phyloP scores from a whole-genome alignment of 1,140 invertebrate genomes.

The Drosophila orena region DNA sequence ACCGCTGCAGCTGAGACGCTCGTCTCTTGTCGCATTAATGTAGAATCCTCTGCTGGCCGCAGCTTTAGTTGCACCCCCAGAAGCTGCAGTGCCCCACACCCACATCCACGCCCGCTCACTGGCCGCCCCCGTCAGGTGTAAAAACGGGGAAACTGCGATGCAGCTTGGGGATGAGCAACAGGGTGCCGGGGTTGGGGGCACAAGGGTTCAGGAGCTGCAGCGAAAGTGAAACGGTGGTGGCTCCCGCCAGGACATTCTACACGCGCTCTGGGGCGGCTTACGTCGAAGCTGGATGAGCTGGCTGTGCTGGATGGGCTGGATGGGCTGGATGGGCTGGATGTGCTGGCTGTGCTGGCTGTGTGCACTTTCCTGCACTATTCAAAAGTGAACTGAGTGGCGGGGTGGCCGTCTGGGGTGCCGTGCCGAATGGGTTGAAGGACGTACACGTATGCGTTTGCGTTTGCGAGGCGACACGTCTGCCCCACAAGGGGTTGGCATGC shows the following conservation, averaged over 20 bases:
- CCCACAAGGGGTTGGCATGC: constrained; percentile 40
- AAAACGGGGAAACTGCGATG: constrained; percentile 17
- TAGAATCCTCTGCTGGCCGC: constrained; percentile 66
- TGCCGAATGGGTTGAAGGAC: constrained; percentile 58
- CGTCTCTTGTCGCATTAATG: constrained; percentile 65
- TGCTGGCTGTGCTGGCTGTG: constrained; percentile 60
- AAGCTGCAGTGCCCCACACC: background rate
- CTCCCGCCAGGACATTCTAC: constrained; percentile 31
- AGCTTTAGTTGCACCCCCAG: constrained; percentile 62
- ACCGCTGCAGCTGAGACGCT: constrained; percentile 7
- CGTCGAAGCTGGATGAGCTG: constrained; percentile 6
- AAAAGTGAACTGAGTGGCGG: constrained; percentile 49
- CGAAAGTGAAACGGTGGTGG: constrained; percentile 80
- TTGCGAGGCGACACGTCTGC: constrained; percentile 51
- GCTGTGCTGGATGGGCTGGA: no score
- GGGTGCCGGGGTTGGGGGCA: constrained; percentile 3
- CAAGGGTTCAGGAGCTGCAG: constrained; percentile 31
- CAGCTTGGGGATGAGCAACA: background rate
- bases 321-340: no score
- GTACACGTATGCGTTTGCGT: background rate
- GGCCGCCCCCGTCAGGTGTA: constrained; percentile 54
- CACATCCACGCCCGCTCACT: constrained; percentile 1
- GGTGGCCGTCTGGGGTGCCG: constrained; percentile 2
- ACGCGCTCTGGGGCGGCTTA: constrained; percentile 17
- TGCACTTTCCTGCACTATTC: constrained; percentile 81